Evolutionary conservation across 23 tunicate genomes (phyloP).

Genomic region (Corella eumyota): DNA sequence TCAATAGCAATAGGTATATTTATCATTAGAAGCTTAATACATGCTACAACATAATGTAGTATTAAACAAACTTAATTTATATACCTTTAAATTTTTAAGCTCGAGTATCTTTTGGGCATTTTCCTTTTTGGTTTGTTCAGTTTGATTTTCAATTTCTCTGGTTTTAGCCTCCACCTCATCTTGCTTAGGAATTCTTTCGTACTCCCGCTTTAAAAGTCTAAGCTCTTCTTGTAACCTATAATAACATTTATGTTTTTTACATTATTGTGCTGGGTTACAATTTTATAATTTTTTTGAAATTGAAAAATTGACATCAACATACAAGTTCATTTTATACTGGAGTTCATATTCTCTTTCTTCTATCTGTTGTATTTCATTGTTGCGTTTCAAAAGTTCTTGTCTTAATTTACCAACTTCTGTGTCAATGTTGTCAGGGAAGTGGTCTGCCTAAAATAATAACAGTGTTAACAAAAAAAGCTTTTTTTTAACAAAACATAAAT

Average conservation of each 20-base stretch:
- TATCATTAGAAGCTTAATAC: no score
- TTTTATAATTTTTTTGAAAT: background rate
- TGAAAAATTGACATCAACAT: slow-evolving; percentile 4
- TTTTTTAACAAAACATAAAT: slow-evolving; percentile 1
- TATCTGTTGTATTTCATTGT: slow-evolving; percentile 78
- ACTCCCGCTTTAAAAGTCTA: slow-evolving; percentile 65
- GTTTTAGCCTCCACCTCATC: slow-evolving; percentile 77
- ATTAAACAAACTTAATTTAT: no score
- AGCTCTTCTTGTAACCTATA: slow-evolving; percentile 69
- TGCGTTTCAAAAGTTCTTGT: slow-evolving; percentile 73
- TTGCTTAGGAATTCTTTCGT: slow-evolving; percentile 72
- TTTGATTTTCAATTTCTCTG: slow-evolving; percentile 52
- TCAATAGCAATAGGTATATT: no score
- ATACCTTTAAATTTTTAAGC: slow-evolving; percentile 62
- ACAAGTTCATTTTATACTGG: slow-evolving; percentile 70
- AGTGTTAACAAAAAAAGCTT: background rate
- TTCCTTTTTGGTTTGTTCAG: slow-evolving; percentile 67
- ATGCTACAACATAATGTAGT: no score
- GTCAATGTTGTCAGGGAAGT: slow-evolving; percentile 86
- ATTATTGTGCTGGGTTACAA: background rate
- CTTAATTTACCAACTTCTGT: slow-evolving; percentile 78
- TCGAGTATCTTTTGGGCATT: slow-evolving; percentile 72
- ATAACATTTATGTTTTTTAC: background rate
- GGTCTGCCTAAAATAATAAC: slow-evolving; percentile 53
- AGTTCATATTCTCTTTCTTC: slow-evolving; percentile 83